Base-by-base conservation (phyloP, 2,888 invertebrate genomes). In the Lucinisca nassula region DNA sequence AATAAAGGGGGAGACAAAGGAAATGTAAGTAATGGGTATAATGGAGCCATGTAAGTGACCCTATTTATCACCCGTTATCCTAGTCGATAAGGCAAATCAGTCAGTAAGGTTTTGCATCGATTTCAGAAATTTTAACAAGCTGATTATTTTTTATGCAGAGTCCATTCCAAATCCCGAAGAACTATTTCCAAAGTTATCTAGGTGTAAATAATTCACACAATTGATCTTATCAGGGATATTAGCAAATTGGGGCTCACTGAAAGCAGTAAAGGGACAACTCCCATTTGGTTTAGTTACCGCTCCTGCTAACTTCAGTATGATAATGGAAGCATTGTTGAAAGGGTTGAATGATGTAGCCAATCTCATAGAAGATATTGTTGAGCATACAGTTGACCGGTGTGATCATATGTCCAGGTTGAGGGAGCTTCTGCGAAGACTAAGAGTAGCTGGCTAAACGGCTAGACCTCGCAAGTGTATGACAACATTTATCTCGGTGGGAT, bases 211-310 rank as follows among this genome's bases (percentile, higher is more conserved):
- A 75, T 72, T 89, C n/a, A 38, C 70, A 88, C 77, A 40, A 45
- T 45, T 87, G 87, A 38, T 88, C 88, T 61, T 87, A 76, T 82
- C 88, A 88, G 45, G 75, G n/a, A n/a, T n/a, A n/a, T n/a, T n/a
- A n/a, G n/a, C n/a, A n/a, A n/a, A n/a, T n/a, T 88, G 14, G 74
- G 67, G 12, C 24, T 84, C 74, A 72, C 35, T 1, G 45, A 55
- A 35, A 40, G 61, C 14, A 37, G 40, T 8, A 61, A 40, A 38
- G 55, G 35, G 73, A 37, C 32, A 37, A 35, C 32, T 78, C 24
- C 84, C 87, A 21, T 87, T 86, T 72, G 85, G 85, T 6, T 32
- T 87, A 40, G 79, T 79, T 21, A 72, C 35, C 72, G 32, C 37
- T 30, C 1, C n/a, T n/a, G n/a, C n/a, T n/a, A n/a, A n/a, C n/a